Evolutionary conservation across 2,113 vertebrate genomes (phyloP).

Genomic region (Pampusana beccarii): DNA sequence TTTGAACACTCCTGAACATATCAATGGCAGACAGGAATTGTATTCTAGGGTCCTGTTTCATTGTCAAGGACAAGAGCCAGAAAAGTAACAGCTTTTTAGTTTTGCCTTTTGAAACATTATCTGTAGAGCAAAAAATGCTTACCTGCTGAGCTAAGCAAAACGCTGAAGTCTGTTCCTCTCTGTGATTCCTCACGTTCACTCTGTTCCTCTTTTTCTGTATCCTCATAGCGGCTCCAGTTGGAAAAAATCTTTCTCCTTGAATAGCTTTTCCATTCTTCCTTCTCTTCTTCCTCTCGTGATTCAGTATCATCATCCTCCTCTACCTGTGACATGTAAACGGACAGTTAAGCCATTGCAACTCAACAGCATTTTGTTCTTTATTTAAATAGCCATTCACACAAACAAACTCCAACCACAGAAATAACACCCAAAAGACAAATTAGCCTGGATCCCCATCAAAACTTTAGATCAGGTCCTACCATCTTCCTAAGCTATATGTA

Average conservation of each 20-base stretch:
- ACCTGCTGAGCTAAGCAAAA: conserved; percentile 89
- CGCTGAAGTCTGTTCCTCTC: conserved; percentile 88
- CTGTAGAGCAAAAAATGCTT: not conserved
- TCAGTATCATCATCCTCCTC: conserved; percentile 50
- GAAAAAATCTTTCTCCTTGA: conserved; percentile 89
- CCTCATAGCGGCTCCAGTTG: conserved; percentile 91
- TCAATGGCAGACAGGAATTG: not conserved
- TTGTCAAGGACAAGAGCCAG: not conserved
- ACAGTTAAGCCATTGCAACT: not conserved
- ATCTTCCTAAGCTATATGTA: not conserved
- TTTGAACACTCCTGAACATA: not conserved
- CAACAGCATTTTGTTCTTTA: not conserved
- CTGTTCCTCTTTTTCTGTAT: conserved; percentile 75
- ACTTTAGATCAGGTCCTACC: not conserved
- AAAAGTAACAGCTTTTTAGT: too few relatives aligned
- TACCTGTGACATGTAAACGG: conserved; percentile 33
- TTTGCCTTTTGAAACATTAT: too few relatives aligned
- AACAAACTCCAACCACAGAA: not conserved
- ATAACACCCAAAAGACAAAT: not conserved
- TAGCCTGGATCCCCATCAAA: not conserved
- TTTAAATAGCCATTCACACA: not conserved
- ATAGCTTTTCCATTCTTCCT: conserved; percentile 70
- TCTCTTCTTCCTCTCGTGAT: conserved; percentile 69
- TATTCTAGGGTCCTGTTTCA: not conserved
- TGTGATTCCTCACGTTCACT: conserved; percentile 76